Evolutionary conservation across 2,797 vertebrate genomes (phyloP), one percentile per base, ranked within the genome.

Genomic region (Adrianichthys oophorus): DNA sequence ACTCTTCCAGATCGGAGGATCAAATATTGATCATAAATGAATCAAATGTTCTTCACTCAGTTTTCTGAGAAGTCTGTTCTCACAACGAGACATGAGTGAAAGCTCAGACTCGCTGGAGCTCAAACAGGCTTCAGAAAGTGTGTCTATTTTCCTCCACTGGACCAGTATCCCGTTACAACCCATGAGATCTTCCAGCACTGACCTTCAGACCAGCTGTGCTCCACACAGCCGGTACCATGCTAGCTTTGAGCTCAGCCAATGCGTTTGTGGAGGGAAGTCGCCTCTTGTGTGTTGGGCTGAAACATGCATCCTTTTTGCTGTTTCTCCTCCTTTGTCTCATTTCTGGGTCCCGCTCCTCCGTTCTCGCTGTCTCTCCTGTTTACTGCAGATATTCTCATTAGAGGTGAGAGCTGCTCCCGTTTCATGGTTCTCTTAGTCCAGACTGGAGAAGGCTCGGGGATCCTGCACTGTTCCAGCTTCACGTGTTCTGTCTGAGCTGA

Each of bases 361-460:
- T 44, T 44, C 5, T 44, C 5, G 26, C 26, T 19, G 17, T 13
- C 44, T 19, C 68, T 80, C 50, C 62, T 49, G 59, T 62, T 70
- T 58, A 68, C 24, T 29, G 47, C 62, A 57, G 56, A 62, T 59
- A 61, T 68, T 74, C 37, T 62, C 56, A 46, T 60, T 57, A 26
- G 45, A 10, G 58, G 44, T 42, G 52, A 66, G 56, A 71, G 61
- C 76, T 78, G 71, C 24, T 56, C 37, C 66, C 15, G 42, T 60
- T 78, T 70, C 76, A 82, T 78, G 76, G 60, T 65, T 74, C 79
- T 83, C 80, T 83, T 87, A 84, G 44, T 81, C 72, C 63, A 57
- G 67, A 69, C 48, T 32, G 53, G 56, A 59, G 70, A n/a, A 65
- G 51, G 58, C 51, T 32, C 41, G 10, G 43, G 48, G 70, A 40